Base-by-base conservation (phyloP, 2,113 vertebrate genomes). In the Eulacestoma nigropectus region DNA sequence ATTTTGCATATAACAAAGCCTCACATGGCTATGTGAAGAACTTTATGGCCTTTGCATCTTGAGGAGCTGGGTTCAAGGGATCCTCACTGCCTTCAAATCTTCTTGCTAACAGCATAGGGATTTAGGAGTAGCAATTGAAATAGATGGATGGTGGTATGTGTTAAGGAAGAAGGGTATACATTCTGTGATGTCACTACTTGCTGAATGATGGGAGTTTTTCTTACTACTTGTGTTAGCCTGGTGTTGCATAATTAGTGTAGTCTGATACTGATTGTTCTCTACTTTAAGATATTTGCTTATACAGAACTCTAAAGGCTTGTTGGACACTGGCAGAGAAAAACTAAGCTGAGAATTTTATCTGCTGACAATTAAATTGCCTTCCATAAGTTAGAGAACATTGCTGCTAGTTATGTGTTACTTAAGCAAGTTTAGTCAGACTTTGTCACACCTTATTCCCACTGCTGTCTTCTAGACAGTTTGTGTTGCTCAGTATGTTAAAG, bases 121-220 rank as follows among this genome's bases (percentile, higher is more conserved):
- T 53, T 30, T 27, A 68, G 44, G 21, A 75, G 25, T 37, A 74
- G 25, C 42, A 49, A 0, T 7, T 81, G n/a, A 64, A 77, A 23
- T 33, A 41, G 29, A 9, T 37, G 25, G 23, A 19, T 68, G 15
- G 16, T 77, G 12, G 8, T 56, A 35, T 32, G 8, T 76, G 39
- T 32, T 68, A 25, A n/a, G 44, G 39, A 80, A 17, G 7, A 27
- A 35, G 11, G 13, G 4, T 39, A 13, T 35, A 11, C 0, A 0
- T 30, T 70, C 19, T 16, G 9, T 62, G 25, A 30, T 59, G 41
- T 78, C 17, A 3, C 1, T 32, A 37, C 20, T 80, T 80, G 9
- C 26, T 53, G 39, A 82, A 25, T 46, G 17, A 16, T 63, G 22
- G 4, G 30, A 13, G 3, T 25, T 67, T 62, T 92, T 49, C 39